Conservation (phyloP, 2,888 invertebrate species). For the Cotesia congregata region DNA sequence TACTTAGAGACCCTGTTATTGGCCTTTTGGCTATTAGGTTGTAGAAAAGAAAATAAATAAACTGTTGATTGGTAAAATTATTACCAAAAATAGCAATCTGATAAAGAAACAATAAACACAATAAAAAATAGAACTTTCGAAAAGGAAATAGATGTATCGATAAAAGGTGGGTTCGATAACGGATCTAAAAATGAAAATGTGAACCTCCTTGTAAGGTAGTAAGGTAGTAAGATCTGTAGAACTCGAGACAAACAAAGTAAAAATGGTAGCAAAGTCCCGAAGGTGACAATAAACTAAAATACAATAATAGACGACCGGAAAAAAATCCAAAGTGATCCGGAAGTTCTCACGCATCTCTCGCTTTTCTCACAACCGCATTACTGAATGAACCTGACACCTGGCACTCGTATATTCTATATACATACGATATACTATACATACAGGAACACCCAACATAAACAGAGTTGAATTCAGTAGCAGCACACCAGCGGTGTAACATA, state of each 20-base stretch:
- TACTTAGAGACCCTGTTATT: too few relatives aligned
- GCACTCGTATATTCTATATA: constrained; percentile 54
- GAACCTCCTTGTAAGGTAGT: too few relatives aligned
- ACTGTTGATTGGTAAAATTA: too few relatives aligned
- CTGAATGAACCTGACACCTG: constrained; percentile 68
- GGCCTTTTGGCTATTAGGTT: too few relatives aligned
- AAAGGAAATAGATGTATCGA: too few relatives aligned
- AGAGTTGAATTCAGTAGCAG: constrained; percentile 3
- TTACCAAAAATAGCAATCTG: too few relatives aligned
- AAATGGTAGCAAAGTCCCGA: constrained; percentile 36
- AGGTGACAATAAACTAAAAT: constrained; percentile 60
- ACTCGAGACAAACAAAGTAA: constrained; percentile 1
- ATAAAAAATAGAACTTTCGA: too few relatives aligned
- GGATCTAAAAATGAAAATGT: too few relatives aligned
- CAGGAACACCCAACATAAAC: constrained; percentile 2
- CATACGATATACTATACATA: constrained; percentile 28
- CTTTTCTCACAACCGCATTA: constrained; percentile 67
- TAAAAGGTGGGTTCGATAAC: too few relatives aligned
- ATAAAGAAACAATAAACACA: too few relatives aligned
- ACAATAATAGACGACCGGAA: constrained; percentile 69
- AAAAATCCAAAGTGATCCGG: constrained; percentile 67
- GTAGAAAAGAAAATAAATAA: too few relatives aligned
- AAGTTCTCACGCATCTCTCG: constrained; percentile 70
- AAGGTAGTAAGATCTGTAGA: neutral
- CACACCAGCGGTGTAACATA: constrained; percentile 21